Evolutionary conservation across 2,888 invertebrate genomes (phyloP).

Genomic region (Furcula furcula): DNA sequence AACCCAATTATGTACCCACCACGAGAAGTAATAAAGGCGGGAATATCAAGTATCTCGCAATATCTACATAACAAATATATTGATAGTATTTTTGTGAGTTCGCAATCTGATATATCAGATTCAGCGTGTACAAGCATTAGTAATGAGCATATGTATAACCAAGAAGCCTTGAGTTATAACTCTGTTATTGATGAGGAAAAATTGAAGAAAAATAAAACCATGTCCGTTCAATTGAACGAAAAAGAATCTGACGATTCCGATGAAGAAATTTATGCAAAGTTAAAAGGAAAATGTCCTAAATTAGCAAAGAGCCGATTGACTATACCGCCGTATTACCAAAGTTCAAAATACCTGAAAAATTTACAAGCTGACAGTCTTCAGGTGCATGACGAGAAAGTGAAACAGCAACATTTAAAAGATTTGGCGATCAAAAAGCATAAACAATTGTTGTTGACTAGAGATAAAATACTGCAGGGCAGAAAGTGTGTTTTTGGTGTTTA

Average conservation of each 20-base stretch:
- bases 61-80: constrained; percentile 58
- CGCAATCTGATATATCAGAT: constrained; percentile 51
- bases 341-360: constrained; percentile 61
- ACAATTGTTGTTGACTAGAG: constrained; percentile 76
- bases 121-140: constrained; percentile 32
- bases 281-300: constrained; percentile 62
- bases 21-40: constrained; percentile 73
- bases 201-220: constrained; percentile 36
- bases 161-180: constrained; percentile 55
- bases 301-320: constrained; percentile 59
- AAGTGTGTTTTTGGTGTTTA: constrained; percentile 68
- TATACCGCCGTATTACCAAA: constrained; percentile 66
- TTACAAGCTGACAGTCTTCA: constrained; percentile 33
- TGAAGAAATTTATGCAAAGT: constrained; percentile 46
- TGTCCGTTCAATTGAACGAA: constrained; percentile 57
- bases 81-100: constrained; percentile 49
- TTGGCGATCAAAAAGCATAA: constrained; percentile 80
- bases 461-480: constrained; percentile 81
- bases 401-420: constrained; percentile 65
- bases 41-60: constrained; percentile 58
- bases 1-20: constrained; percentile 84
- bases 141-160: constrained; percentile 30
- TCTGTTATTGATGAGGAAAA: constrained; percentile 56
- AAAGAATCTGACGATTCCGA: constrained; percentile 49
- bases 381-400: constrained; percentile 53